Conservation (phyloP, 2,888 invertebrate species). For the Tanytarsus gracilentus region DNA sequence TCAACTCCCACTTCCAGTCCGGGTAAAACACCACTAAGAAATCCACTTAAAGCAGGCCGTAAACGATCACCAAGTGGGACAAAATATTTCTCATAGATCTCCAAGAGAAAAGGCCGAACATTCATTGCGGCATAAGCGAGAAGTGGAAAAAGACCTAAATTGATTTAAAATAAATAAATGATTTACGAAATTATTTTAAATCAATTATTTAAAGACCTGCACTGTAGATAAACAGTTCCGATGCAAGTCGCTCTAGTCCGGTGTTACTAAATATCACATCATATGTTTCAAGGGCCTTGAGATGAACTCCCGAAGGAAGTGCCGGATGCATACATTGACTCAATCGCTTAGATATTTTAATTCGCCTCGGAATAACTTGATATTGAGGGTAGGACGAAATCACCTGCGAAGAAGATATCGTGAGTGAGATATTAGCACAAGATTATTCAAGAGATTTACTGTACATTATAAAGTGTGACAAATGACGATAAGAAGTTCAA, state of each 20-base stretch:
- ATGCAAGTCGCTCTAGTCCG: conserved; percentile 67
- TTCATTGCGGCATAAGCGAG: conserved; percentile 83
- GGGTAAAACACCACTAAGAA: conserved; percentile 77
- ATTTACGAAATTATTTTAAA: neutral
- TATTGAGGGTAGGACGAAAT: conserved; percentile 70
- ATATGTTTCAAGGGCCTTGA: conserved; percentile 85
- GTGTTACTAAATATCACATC: conserved; percentile 84
- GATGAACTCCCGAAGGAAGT: conserved; percentile 81
- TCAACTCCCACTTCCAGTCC: conserved; percentile 80
- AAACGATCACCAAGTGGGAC: conserved; percentile 68
- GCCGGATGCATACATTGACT: conserved; percentile 92
- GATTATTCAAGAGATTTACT: neutral
- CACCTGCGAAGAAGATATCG: conserved; percentile 51
- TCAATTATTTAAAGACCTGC: too few species aligned
- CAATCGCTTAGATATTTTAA: conserved; percentile 80
- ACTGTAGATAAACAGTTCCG: conserved; percentile 75
- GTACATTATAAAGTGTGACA: too few species aligned
- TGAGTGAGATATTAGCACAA: neutral
- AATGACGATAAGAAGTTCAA: too few species aligned
- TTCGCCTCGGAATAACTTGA: conserved; percentile 74
- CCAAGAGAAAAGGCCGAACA: conserved; percentile 70
- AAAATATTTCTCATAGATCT: conserved; percentile 80
- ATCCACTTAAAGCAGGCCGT: conserved; percentile 74
- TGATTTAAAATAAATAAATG: conserved; percentile 33
- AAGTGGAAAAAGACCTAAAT: conserved; percentile 74